These are phyloP conservation scores for Intellagama lesueurii DNA, from an alignment of 2,797 vertebrate genomes.

Conservation along the genomic window DNA sequence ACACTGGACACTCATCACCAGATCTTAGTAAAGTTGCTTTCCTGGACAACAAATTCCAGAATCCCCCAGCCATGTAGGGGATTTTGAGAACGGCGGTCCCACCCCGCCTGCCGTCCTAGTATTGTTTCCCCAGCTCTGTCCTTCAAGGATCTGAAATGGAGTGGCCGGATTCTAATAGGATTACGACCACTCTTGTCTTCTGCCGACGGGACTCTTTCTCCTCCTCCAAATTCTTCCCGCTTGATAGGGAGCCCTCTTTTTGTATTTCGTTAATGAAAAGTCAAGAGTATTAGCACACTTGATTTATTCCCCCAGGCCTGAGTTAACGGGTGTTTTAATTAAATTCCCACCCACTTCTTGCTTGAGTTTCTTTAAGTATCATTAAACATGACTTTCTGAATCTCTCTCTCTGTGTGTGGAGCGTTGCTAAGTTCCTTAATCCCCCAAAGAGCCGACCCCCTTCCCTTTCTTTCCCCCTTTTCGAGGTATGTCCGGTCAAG, in stretches of 20 bases:
- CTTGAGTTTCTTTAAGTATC: slow-evolving; percentile 78
- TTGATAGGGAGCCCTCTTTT: slow-evolving; percentile 67
- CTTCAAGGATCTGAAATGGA: slow-evolving; percentile 60
- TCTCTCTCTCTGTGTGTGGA: slow-evolving; percentile 65
- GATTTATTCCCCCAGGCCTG: slow-evolving; percentile 73
- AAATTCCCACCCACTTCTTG: slow-evolving; percentile 62
- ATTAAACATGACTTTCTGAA: slow-evolving; percentile 77
- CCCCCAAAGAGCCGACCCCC: slow-evolving; percentile 70
- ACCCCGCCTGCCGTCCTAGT: neutral
- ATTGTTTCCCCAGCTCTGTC: neutral
- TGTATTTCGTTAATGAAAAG: slow-evolving; percentile 79
- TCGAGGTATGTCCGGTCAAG: slow-evolving; percentile 76
- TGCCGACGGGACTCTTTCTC: neutral
- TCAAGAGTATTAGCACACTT: slow-evolving; percentile 71
- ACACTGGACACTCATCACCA: neutral
- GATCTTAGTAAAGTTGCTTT: neutral
- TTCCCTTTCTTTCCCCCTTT: slow-evolving; percentile 19
- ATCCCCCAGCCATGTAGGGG: neutral
- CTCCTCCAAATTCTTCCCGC: slow-evolving; percentile 35
- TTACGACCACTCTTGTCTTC: neutral
- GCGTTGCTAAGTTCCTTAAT: slow-evolving; percentile 77
- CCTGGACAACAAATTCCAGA: neutral
- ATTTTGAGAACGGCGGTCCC: too few species aligned
- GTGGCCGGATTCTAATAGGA: slow-evolving; percentile 41
- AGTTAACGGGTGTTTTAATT: slow-evolving; percentile 80